Conservation (phyloP, 2,888 invertebrate genomes). For the Drosophila neoperkinsi region DNA sequence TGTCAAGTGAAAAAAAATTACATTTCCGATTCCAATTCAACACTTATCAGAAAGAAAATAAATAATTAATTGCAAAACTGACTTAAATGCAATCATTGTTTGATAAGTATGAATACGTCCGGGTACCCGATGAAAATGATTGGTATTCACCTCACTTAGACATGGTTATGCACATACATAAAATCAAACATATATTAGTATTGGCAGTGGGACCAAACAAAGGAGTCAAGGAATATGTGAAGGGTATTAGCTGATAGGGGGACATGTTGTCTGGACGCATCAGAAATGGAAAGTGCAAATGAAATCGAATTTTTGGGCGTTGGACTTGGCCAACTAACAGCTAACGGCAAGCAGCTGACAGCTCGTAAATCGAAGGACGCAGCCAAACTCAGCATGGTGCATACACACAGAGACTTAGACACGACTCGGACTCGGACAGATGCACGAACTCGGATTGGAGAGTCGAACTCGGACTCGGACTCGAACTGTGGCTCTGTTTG, state of each 20-base stretch:
- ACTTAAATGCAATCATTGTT: conserved; percentile 14
- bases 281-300: conserved; percentile 63
- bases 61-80: not conserved
- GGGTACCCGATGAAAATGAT: not conserved
- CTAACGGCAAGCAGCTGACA: conserved; percentile 29
- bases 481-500: conserved; percentile 10
- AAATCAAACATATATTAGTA: too few species aligned
- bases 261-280: conserved; percentile 52
- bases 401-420: conserved; percentile 2
- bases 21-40: not conserved
- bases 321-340: conserved; percentile 36
- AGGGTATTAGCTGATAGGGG: conserved; percentile 38
- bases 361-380: conserved; percentile 14
- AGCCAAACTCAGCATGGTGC: conserved; percentile 27
- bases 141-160: conserved; percentile 18
- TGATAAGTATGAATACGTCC: conserved; percentile 10
- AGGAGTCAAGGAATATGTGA: not conserved
- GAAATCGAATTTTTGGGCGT: conserved; percentile 48
- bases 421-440: conserved; percentile 9
- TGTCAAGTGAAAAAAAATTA: not conserved
- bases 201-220: not conserved
- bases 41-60: not conserved
- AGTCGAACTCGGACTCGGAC: conserved; percentile 15
- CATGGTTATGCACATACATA: conserved; percentile 5
- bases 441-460: conserved; percentile 11